These are phyloP conservation scores for Pristionchus fissidentatus DNA, from an alignment of 2,888 invertebrate genomes.

Conservation along the genomic window DNA sequence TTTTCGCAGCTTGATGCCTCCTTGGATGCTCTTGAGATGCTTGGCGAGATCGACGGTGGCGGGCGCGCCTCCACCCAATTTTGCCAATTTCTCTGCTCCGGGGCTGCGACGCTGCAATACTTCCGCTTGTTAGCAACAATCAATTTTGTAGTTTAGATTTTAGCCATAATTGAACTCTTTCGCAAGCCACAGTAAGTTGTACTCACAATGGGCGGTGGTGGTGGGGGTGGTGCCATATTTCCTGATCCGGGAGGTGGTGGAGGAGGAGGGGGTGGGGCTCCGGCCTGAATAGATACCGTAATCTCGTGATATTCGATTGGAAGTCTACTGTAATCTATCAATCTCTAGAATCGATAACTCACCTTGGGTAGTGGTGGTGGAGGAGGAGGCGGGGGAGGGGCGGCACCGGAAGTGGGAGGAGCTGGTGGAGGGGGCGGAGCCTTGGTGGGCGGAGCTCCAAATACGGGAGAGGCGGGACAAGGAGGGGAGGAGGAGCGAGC, in stretches of 20 bases:
- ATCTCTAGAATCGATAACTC: background rate
- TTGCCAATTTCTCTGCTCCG: slow-evolving; percentile 27
- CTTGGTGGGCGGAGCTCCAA: background rate
- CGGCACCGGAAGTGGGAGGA: background rate
- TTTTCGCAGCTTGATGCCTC: slow-evolving; percentile 42
- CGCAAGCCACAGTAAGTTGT: background rate
- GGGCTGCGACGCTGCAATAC: slow-evolving; percentile 1
- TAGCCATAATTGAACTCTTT: background rate
- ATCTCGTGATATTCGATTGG: background rate
- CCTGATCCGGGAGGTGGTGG: slow-evolving; percentile 11
- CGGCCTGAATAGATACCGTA: background rate
- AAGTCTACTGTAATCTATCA: too few relatives aligned
- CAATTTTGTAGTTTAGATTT: background rate
- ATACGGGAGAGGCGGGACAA: slow-evolving; percentile 34
- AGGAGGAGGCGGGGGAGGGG: slow-evolving; percentile 8
- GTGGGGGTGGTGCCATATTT: slow-evolving; percentile 28
- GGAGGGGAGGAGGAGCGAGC: slow-evolving; percentile 45
- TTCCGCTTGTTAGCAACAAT: slow-evolving; percentile 1
- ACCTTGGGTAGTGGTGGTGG: slow-evolving; percentile 13
- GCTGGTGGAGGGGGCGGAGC: slow-evolving; percentile 1
- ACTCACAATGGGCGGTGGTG: slow-evolving; percentile 13
- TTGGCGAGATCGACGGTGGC: slow-evolving; percentile 14
- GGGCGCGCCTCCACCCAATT: slow-evolving; percentile 33
- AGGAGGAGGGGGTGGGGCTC: slow-evolving; percentile 25
- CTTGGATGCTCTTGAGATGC: slow-evolving; percentile 46